These are phyloP conservation scores for Scaptodrosophila latifasciaeformis DNA, from an alignment of 2,888 invertebrate genomes.

Conservation along the genomic window DNA sequence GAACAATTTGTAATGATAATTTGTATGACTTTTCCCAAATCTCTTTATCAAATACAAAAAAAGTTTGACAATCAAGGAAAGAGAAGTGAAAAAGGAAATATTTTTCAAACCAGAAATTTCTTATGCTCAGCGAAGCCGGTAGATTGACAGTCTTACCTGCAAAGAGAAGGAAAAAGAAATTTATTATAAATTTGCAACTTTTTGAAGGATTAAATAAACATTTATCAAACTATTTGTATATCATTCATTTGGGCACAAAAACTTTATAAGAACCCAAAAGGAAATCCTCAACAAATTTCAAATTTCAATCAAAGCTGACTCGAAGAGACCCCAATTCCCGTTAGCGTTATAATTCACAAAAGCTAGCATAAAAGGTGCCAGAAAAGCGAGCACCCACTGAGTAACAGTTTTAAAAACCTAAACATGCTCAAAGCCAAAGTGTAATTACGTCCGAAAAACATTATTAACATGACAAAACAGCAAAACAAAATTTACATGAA, in stretches of 20 bases:
- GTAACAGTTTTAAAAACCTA: slow-evolving; percentile 37
- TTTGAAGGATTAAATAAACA: slow-evolving; percentile 9
- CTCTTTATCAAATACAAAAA: too few species aligned
- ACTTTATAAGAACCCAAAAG: neutral
- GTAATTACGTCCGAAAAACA: slow-evolving; percentile 54
- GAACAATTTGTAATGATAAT: too few species aligned
- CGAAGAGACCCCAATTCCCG: neutral
- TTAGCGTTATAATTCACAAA: slow-evolving; percentile 36
- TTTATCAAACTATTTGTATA: slow-evolving; percentile 14
- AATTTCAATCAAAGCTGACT: neutral
- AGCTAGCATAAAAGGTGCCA: slow-evolving; percentile 24
- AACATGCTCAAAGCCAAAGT: slow-evolving; percentile 43
- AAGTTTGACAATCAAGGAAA: too few species aligned
- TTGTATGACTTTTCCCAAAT: too few species aligned
- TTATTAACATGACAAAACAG: slow-evolving; percentile 34
- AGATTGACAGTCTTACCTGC: slow-evolving; percentile 40
- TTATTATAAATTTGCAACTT: slow-evolving; percentile 23
- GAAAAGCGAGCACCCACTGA: slow-evolving; percentile 18
- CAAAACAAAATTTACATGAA: too few species aligned
- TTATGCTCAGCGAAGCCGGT: too few species aligned
- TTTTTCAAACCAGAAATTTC: too few species aligned
- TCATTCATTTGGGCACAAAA: slow-evolving; percentile 2
- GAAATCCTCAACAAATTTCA: neutral
- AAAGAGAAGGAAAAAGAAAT: slow-evolving; percentile 17
- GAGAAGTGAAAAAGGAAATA: too few species aligned